These are phyloP conservation scores for Eristalinus sepulchralis DNA, from an alignment of 2,888 invertebrate genomes.

Conservation along the genomic window DNA sequence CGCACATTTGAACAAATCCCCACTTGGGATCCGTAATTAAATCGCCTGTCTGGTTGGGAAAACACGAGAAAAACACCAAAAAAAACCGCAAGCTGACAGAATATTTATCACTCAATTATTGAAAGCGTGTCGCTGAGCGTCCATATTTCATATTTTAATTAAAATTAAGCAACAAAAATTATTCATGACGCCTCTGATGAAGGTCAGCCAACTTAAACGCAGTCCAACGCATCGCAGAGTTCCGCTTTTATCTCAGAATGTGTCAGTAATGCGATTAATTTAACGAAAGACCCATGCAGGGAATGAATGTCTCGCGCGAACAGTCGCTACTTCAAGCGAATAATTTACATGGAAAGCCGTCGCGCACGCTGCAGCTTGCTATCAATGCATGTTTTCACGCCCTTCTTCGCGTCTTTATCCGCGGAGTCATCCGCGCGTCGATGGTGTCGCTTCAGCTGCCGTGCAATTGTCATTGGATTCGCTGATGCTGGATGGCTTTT, in stretches of 20 bases:
- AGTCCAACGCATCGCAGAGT: not conserved
- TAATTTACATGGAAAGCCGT: not conserved
- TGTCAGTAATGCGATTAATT: not conserved
- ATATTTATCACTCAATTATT: not conserved
- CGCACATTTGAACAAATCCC: not conserved
- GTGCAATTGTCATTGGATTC: not conserved
- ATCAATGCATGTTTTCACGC: not conserved
- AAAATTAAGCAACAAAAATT: not conserved
- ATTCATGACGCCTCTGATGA: not conserved
- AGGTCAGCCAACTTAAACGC: not conserved
- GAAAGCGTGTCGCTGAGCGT: not conserved
- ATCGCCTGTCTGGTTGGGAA: not conserved
- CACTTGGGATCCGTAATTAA: not conserved
- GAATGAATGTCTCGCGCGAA: not conserved
- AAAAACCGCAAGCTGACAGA: not conserved
- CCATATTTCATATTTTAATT: not conserved
- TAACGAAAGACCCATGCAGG: not conserved
- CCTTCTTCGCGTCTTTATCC: not conserved
- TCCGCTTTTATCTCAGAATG: not conserved
- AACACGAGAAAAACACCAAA: too few species aligned
- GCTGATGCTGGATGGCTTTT: not conserved
- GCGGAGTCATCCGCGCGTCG: not conserved
- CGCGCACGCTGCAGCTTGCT: not conserved
- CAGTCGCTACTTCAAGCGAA: not conserved
- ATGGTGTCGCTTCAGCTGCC: too few species aligned